These are phyloP conservation scores for Gari tellinella DNA, from an alignment of 2,888 invertebrate species.

Conservation along the genomic window DNA sequence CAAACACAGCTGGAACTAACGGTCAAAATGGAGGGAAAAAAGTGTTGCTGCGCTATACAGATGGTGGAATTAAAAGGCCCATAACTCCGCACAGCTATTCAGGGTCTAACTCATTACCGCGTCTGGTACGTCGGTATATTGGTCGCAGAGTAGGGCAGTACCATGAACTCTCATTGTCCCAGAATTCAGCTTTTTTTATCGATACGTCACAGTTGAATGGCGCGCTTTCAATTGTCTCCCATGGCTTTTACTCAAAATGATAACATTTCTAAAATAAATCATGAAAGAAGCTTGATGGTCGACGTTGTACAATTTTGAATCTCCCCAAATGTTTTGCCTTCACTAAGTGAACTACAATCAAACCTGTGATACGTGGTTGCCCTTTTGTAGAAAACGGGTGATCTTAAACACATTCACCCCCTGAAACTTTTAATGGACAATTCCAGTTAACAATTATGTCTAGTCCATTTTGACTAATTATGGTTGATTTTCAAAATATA, in stretches of 20 bases:
- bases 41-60: constrained; percentile 67
- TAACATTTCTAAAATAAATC: not conserved
- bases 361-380: too few relatives aligned
- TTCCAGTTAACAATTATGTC: too few relatives aligned
- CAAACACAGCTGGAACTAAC: constrained; percentile 29
- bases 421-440: too few relatives aligned
- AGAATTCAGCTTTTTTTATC: constrained; percentile 64
- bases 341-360: too few relatives aligned
- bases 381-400: too few relatives aligned
- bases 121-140: constrained; percentile 65
- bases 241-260: constrained; percentile 45
- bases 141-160: constrained; percentile 62
- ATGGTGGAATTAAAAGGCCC: constrained; percentile 68
- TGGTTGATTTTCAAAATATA: too few relatives aligned
- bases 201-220: constrained; percentile 70
- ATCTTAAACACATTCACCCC: too few relatives aligned
- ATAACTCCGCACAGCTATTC: constrained; percentile 49
- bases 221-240: constrained; percentile 70
- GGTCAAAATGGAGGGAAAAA: constrained; percentile 41
- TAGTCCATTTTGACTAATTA: too few relatives aligned
- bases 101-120: constrained; percentile 56
- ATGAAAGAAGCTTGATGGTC: too few relatives aligned
- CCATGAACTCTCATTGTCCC: constrained; percentile 57
- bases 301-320: too few relatives aligned
- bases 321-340: too few relatives aligned